Evolutionary conservation across 2,113 vertebrate genomes (phyloP).

Genomic region (Sturnus vulgaris): DNA sequence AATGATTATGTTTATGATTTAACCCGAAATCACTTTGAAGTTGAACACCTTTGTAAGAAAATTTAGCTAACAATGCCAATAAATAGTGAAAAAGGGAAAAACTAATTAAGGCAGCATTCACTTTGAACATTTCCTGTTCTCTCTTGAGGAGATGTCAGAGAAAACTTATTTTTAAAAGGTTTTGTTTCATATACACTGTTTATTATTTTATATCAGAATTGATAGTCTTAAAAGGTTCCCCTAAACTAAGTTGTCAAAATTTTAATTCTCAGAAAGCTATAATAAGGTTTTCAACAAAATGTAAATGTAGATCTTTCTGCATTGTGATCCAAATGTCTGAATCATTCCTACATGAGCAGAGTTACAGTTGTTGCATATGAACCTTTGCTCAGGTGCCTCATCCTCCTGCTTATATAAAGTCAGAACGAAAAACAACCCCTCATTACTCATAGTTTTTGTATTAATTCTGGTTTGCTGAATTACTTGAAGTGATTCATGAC

Average conservation of each 20-base stretch:
- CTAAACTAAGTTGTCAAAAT: not conserved
- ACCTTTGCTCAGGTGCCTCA: constrained; percentile 40
- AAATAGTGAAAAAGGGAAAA: constrained; percentile 21
- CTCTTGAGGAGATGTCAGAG: not conserved
- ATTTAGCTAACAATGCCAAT: not conserved
- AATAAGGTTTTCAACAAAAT: not conserved
- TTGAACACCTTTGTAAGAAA: not conserved
- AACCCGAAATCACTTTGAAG: not conserved
- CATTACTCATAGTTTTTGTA: constrained; percentile 29
- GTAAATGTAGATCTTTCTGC: not conserved
- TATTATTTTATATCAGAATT: not conserved
- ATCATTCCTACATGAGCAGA: not conserved
- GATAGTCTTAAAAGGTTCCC: not conserved
- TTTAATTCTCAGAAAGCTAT: not conserved
- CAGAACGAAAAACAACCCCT: not conserved
- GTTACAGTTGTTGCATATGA: not conserved
- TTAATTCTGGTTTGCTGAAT: constrained; percentile 5
- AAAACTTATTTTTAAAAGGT: not conserved
- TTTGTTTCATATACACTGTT: fast-evolving
- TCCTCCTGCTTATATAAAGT: constrained; percentile 12
- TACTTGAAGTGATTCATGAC: constrained; percentile 20
- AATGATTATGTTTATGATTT: not conserved
- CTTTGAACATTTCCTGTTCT: constrained; percentile 29
- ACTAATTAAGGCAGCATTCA: not conserved
- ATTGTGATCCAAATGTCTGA: not conserved